Conservation (phyloP, 2,113 vertebrate genomes). For the Pteruthius melanotis region DNA sequence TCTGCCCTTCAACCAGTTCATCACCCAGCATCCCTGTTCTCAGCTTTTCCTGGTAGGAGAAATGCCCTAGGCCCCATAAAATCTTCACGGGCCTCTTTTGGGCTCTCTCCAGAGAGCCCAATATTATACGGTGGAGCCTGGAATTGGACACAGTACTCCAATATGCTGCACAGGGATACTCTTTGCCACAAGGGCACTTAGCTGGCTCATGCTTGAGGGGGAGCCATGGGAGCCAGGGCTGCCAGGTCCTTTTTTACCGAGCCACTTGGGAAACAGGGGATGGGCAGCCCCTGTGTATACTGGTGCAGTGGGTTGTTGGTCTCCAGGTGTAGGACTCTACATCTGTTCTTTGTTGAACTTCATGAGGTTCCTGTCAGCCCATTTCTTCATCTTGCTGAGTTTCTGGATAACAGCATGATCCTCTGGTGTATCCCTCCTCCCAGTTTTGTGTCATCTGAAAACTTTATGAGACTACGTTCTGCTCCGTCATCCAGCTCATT, state of each 20-base stretch:
- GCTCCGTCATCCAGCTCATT: not conserved
- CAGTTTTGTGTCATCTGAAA: not conserved
- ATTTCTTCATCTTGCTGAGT: not conserved
- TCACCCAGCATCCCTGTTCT: not conserved
- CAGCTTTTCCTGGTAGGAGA: not conserved
- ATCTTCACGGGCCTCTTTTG: not conserved
- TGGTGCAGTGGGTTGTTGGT: not conserved
- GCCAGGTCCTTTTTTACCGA: not conserved
- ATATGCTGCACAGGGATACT: rapidly evolving
- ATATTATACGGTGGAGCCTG: not conserved
- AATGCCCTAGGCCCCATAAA: not conserved
- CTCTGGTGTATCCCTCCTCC: not conserved
- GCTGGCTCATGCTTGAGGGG: not conserved
- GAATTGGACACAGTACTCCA: too few species aligned
- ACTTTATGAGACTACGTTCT: not conserved
- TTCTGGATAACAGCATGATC: not conserved
- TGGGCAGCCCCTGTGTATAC: rapidly evolving
- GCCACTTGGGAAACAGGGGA: not conserved
- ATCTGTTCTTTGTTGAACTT: not conserved
- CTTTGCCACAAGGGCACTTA: not conserved
- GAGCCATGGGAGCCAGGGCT: not conserved
- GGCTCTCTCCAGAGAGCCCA: not conserved
- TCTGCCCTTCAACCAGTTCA: not conserved
- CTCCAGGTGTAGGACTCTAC: not conserved
- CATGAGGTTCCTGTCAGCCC: not conserved